Conservation (phyloP, 1,140 invertebrate genomes). For the Platyura marginata region DNA sequence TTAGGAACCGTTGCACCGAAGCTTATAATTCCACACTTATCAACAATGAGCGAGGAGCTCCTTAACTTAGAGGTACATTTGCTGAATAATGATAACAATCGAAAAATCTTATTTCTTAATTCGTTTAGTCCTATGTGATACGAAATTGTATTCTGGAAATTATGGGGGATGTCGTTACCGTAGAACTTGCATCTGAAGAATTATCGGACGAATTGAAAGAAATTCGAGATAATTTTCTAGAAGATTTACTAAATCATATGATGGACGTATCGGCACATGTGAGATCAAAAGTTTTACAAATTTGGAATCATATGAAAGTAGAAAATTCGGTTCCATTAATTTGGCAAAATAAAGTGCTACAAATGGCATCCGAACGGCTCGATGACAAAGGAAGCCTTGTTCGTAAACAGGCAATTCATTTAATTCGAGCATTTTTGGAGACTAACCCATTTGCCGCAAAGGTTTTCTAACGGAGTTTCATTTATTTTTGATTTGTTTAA, state of each 20-base stretch:
- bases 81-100: neutral
- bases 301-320: conserved; percentile 51
- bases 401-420: conserved; percentile 55
- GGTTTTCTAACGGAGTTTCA: neutral
- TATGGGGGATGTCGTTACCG: conserved; percentile 52
- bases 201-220: conserved; percentile 42
- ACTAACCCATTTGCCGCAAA: conserved; percentile 51
- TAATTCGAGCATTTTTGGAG: conserved; percentile 53
- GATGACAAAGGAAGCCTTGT: conserved; percentile 60
- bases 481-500: neutral
- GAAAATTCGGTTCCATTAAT: conserved; percentile 53
- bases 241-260: conserved; percentile 59
- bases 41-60: conserved; percentile 16
- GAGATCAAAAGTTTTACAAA: conserved; percentile 56
- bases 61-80: conserved; percentile 14
- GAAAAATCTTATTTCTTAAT: neutral
- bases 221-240: conserved; percentile 49
- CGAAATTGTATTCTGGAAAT: conserved; percentile 64
- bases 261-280: conserved; percentile 69
- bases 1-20: conserved; percentile 12
- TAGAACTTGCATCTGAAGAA: conserved; percentile 46
- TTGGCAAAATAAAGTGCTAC: conserved; percentile 40
- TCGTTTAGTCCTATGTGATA: conserved; percentile 47
- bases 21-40: conserved; percentile 18
- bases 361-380: conserved; percentile 42